A percentile compares a stretch with the other conserved stretches of the same genome.
These are phyloP conservation scores for Geopemphigus sp. DNA, from an alignment of 1,140 invertebrate genomes.

Conservation along the genomic window DNA sequence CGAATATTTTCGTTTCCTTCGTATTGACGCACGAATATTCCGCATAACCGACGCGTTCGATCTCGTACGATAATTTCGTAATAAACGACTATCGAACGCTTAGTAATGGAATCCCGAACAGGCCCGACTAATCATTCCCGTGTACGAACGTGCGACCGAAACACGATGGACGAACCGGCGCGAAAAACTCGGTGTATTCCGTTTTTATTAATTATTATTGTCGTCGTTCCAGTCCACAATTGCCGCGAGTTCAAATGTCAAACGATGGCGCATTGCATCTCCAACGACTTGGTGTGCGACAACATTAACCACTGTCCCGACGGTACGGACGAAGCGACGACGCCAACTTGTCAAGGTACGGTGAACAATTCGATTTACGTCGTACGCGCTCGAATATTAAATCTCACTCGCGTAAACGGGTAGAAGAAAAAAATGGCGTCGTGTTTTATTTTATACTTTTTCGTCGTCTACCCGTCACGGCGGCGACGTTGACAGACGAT, in stretches of 20 bases:
- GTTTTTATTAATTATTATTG: too few relatives aligned
- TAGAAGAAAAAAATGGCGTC: not conserved
- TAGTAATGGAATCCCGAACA: too few relatives aligned
- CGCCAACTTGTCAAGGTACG: slow-evolving; percentile 76
- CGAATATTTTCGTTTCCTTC: too few relatives aligned
- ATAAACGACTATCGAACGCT: too few relatives aligned
- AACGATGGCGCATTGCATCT: slow-evolving; percentile 83
- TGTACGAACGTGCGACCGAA: not conserved
- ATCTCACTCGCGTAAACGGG: not conserved
- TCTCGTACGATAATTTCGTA: too few relatives aligned
- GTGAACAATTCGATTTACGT: slow-evolving; percentile 26
- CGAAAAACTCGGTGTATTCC: not conserved
- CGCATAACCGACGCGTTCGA: too few relatives aligned
- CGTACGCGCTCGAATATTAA: not conserved
- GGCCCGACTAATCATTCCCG: too few relatives aligned
- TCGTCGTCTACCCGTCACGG: not conserved
- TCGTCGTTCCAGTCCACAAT: slow-evolving; percentile 70
- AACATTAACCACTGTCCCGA: slow-evolving; percentile 89
- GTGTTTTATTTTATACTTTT: slow-evolving; percentile 5
- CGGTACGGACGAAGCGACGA: slow-evolving; percentile 81
- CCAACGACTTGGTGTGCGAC: slow-evolving; percentile 83
- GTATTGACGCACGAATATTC: too few relatives aligned
- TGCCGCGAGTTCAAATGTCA: slow-evolving; percentile 85
- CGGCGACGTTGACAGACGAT: not conserved
- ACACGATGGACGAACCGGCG: slow-evolving; percentile 10